These are phyloP conservation scores for Drosophila pruinosa DNA, from an alignment of 1,140 invertebrate genomes.

Conservation along the genomic window DNA sequence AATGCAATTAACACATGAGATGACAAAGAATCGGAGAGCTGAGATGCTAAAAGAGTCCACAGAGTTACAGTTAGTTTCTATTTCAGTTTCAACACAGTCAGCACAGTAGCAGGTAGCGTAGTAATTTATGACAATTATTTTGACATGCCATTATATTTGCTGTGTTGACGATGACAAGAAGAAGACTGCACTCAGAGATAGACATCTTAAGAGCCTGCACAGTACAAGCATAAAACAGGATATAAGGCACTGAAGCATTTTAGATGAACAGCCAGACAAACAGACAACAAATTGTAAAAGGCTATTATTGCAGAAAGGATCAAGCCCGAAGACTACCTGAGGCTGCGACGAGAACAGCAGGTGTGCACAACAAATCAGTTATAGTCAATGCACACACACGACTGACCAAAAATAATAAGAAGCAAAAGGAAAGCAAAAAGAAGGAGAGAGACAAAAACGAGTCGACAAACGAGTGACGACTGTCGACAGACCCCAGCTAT, in stretches of 20 bases:
- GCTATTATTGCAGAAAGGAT: slow-evolving; percentile 58
- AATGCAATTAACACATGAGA: slow-evolving; percentile 57
- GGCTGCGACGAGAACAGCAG: slow-evolving; percentile 50
- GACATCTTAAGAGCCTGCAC: slow-evolving; percentile 41
- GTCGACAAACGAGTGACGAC: slow-evolving; percentile 26
- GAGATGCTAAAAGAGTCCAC: neutral
- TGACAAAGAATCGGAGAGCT: neutral
- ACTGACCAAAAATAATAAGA: slow-evolving; percentile 21
- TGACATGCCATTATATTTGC: slow-evolving; percentile 47
- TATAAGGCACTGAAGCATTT: slow-evolving; percentile 55
- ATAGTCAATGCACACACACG: slow-evolving; percentile 23
- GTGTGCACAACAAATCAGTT: slow-evolving; percentile 74
- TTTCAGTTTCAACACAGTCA: neutral
- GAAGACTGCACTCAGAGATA: slow-evolving; percentile 37
- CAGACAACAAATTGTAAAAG: slow-evolving; percentile 46
- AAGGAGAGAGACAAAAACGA: slow-evolving; percentile 15
- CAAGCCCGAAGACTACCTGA: slow-evolving; percentile 26
- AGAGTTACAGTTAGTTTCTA: neutral
- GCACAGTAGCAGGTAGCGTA: slow-evolving; percentile 64
- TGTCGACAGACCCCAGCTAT: slow-evolving; percentile 26
- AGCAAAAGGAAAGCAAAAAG: neutral
- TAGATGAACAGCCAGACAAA: slow-evolving; percentile 53
- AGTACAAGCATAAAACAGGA: slow-evolving; percentile 41
- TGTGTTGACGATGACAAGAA: slow-evolving; percentile 34
- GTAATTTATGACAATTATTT: slow-evolving; percentile 72